Evolutionary conservation across 2,797 vertebrate genomes (phyloP).

Genomic region (Buphagus erythrorhynchus): DNA sequence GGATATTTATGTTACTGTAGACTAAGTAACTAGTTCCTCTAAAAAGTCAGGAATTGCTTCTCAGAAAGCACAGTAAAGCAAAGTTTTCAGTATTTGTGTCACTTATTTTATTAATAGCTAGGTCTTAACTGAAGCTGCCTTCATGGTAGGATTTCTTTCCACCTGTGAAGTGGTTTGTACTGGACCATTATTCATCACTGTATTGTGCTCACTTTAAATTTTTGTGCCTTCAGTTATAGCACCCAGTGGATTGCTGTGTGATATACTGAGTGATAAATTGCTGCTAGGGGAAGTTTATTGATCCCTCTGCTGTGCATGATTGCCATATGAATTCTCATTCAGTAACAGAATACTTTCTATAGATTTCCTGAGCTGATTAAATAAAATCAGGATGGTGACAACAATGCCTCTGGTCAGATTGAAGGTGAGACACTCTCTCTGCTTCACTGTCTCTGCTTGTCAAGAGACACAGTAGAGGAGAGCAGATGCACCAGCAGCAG

Average conservation of each 20-base stretch:
- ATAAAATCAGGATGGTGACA: background rate
- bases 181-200: background rate
- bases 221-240: background rate
- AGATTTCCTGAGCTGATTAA: background rate
- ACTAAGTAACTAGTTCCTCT: background rate
- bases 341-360: background rate
- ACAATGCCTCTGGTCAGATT: background rate
- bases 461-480: background rate
- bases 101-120: background rate
- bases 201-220: background rate
- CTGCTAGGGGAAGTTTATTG: background rate
- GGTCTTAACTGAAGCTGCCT: background rate
- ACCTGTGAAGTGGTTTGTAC: background rate
- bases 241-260: background rate
- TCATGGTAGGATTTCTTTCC: background rate
- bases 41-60: background rate
- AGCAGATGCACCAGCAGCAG: background rate
- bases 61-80: background rate
- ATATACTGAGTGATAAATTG: background rate
- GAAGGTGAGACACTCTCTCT: background rate
- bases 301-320: background rate
- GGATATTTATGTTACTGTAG: background rate
- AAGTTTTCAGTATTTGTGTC: background rate
- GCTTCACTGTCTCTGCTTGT: background rate
- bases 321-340: background rate